Evolutionary conservation across 2,888 invertebrate genomes (phyloP), one percentile per base, ranked within the genome.

Genomic region (Miltochrista miniata): DNA sequence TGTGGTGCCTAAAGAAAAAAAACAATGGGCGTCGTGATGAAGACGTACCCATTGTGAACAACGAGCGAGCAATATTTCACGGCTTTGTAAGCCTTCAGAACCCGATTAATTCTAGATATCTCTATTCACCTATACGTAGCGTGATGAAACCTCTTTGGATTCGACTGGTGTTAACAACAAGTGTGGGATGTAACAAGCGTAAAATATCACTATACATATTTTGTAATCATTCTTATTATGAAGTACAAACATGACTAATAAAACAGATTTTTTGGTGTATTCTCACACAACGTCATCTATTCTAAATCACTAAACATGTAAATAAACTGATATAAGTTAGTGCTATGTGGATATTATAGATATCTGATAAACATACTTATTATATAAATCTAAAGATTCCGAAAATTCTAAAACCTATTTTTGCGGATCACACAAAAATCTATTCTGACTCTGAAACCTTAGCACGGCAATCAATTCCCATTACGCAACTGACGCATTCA

Each of bases 61-160:
- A 85, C 89, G 90, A 90, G 85, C 81, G 79, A 77, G 83, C 81
- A 76, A 92, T 92, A 92, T 87, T 87, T 92, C 90, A 92, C 87
- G 76, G 85, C 89, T 90, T 91, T 91, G 91, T 91, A 79, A 79
- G 77, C 81, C 83, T 85, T 83, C 80, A 83, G 87, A 82, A 84
- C 78, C 75, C 90, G 89, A 90, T 91, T 91, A 91, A 91, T 91
- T 85, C 88, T 87, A 90, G 89, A 91, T 91, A 91, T 90, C 91
- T 91, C 88, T 80, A 90, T 91, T 90, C 81, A 78, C 81, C 82
- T 82, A 82, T 83, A 83, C 76, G 84, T 73, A 76, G 85, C 81
- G 79, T 90, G 91, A 87, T 91, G 91, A 90, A 89, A 90, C 84
- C 81, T 87, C 83, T 31, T 86, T 87, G 84, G 81, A 85, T 85